These are phyloP conservation scores for Scalopus aquaticus DNA, from an alignment of 2,113 vertebrate genomes.

Conservation along the genomic window DNA sequence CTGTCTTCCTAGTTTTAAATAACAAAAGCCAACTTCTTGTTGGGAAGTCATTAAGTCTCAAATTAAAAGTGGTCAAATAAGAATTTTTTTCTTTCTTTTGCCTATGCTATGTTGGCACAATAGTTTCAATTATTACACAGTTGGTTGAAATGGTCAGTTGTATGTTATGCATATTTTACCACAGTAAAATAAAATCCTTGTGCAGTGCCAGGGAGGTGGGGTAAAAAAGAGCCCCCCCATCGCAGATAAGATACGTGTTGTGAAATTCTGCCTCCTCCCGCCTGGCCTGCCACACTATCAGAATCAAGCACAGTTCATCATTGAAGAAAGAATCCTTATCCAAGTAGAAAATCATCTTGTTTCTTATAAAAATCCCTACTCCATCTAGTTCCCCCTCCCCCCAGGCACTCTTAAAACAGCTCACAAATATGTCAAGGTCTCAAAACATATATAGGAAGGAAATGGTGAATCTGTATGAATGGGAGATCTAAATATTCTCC, in stretches of 20 bases:
- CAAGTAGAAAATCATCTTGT: conserved; percentile 84
- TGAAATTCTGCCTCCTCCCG: conserved; percentile 79
- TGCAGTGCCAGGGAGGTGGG: conserved; percentile 73
- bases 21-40: conserved; percentile 19
- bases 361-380: conserved; percentile 82
- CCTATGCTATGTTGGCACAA: conserved; percentile 75
- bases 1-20: background rate
- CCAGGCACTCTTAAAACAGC: conserved; percentile 81
- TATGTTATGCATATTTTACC: background rate
- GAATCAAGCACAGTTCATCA: conserved; percentile 81
- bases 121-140: conserved; percentile 46
- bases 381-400: conserved; percentile 77
- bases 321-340: conserved; percentile 84
- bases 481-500: conserved; percentile 69
- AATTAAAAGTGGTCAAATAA: background rate
- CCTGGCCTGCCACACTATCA: conserved; percentile 78
- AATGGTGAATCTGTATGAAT: conserved; percentile 66
- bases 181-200: conserved; percentile 43
- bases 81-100: conserved; percentile 59
- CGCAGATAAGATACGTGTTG: conserved; percentile 76
- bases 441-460: conserved; percentile 80
- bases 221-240: conserved; percentile 75
- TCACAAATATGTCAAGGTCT: conserved; percentile 80
- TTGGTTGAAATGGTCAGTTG: conserved; percentile 1
- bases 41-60: background rate